A percentile compares a stretch with the other conserved stretches of the same genome.
phyloP scores from a whole-genome alignment of 2,888 invertebrate genomes.

The Onthophagus sagittarius region DNA sequence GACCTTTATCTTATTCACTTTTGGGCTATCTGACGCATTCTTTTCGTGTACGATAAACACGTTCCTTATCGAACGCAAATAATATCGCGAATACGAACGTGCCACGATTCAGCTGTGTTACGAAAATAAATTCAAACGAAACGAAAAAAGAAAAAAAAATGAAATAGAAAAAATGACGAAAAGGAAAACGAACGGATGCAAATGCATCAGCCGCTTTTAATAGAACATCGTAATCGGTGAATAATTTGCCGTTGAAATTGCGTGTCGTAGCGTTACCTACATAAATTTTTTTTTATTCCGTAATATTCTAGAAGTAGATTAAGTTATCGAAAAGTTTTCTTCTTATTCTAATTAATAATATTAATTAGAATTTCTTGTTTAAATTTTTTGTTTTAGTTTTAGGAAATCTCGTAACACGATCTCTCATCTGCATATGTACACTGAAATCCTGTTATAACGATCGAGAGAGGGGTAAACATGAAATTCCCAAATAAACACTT shows the following conservation, averaged over 20 bases:
- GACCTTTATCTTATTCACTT: background rate
- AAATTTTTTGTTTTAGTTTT: too few species aligned
- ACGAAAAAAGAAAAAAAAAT: too few species aligned
- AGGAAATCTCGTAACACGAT: background rate
- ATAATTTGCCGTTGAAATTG: background rate
- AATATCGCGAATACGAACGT: background rate
- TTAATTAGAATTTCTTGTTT: too few species aligned
- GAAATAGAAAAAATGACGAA: background rate
- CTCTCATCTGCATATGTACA: constrained; percentile 9
- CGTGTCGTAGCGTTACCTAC: background rate
- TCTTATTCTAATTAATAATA: too few species aligned
- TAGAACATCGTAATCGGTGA: background rate
- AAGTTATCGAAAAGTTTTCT: too few species aligned
- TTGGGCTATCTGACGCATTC: background rate
- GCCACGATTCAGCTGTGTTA: background rate
- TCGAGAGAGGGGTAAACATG: background rate
- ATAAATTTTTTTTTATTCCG: background rate
- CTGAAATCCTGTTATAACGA: constrained; percentile 11
- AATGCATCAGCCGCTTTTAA: background rate
- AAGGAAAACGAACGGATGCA: background rate
- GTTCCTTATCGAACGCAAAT: background rate
- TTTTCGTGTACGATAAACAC: background rate
- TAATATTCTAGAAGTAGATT: too few species aligned
- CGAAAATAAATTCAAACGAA: too few species aligned
- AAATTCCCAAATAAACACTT: constrained; percentile 13